Conservation (phyloP, 2,888 invertebrate genomes). For the Halocaridina rubra region DNA sequence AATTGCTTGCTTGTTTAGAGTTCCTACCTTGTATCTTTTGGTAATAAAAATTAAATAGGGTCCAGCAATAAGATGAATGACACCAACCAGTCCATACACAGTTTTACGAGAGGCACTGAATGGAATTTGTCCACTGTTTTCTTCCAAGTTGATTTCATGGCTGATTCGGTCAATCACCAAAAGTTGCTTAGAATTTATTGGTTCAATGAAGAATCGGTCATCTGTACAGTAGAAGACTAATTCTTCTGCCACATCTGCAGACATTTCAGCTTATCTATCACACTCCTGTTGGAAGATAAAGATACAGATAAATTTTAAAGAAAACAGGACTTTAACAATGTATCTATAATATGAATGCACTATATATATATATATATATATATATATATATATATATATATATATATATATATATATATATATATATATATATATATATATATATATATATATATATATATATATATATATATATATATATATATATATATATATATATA, state of each 20-base stretch:
- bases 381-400: too few species aligned
- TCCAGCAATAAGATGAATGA: conserved; percentile 85
- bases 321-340: too few species aligned
- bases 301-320: too few species aligned
- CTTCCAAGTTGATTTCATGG: conserved; percentile 78
- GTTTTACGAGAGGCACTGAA: conserved; percentile 73
- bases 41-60: conserved; percentile 90
- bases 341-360: too few species aligned
- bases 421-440: too few species aligned
- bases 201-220: conserved; percentile 90
- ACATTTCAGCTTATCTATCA: neutral
- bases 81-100: conserved; percentile 90
- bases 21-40: conserved; percentile 85
- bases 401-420: too few species aligned
- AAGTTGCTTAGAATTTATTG: conserved; percentile 79
- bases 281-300: neutral
- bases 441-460: too few species aligned
- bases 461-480: too few species aligned
- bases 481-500: too few species aligned
- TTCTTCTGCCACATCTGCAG: conserved; percentile 61
- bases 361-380: too few species aligned
- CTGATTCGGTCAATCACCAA: conserved; percentile 87
- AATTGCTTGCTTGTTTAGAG: conserved; percentile 82
- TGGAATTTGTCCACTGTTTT: conserved; percentile 75
- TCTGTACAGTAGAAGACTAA: conserved; percentile 77